Evolutionary conservation across 1,140 invertebrate genomes (phyloP).

Genomic region (Aphaenogaster rudis): DNA sequence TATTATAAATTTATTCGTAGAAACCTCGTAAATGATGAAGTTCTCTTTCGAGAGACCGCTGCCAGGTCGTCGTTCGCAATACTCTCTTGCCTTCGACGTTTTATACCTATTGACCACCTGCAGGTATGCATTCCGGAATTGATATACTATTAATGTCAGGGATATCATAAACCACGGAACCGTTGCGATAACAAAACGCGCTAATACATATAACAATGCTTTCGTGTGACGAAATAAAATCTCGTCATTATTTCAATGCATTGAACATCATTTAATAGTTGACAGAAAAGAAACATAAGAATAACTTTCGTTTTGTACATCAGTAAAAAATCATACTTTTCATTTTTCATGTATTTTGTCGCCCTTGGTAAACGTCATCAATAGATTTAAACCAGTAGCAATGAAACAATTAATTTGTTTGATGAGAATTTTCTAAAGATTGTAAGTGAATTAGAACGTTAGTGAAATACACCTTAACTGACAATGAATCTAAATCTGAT

Average conservation of each 20-base stretch:
- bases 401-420: constrained; percentile 58
- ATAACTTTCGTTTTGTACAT: not conserved
- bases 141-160: constrained; percentile 49
- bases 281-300: constrained; percentile 8
- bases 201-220: constrained; percentile 17
- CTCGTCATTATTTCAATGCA: constrained; percentile 6
- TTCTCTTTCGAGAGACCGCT: constrained; percentile 30
- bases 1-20: constrained; percentile 35
- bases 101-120: constrained; percentile 62
- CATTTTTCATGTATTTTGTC: not conserved
- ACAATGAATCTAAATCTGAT: constrained; percentile 54
- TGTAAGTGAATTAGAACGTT: constrained; percentile 62
- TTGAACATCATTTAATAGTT: not conserved
- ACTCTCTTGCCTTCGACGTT: not conserved
- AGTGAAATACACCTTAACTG: constrained; percentile 66
- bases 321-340: not conserved
- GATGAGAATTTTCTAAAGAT: constrained; percentile 65
- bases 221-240: constrained; percentile 22
- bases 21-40: constrained; percentile 63
- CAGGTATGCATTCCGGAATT: constrained; percentile 42
- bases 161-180: constrained; percentile 52
- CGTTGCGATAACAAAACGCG: constrained; percentile 39
- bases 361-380: not conserved
- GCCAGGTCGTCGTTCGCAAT: constrained; percentile 26
- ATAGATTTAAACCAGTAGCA: not conserved